Evolutionary conservation across 2,797 vertebrate species (phyloP).

Genomic region (Sus cebifrons): DNA sequence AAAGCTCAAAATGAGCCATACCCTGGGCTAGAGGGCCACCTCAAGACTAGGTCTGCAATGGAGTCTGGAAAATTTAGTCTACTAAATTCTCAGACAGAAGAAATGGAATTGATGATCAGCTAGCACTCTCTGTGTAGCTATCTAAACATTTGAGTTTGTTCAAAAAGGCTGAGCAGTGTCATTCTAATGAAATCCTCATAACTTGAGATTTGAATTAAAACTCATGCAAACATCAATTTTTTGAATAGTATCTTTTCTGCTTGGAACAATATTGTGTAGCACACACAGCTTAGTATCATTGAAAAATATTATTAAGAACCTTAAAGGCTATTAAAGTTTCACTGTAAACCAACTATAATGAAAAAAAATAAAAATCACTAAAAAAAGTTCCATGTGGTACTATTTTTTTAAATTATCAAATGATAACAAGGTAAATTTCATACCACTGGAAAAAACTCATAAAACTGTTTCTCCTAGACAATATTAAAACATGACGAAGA

Average conservation of each 20-base stretch:
- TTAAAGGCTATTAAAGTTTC: neutral
- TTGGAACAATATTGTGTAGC: neutral
- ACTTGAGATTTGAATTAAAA: neutral
- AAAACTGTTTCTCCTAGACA: neutral
- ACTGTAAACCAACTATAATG: too few relatives aligned
- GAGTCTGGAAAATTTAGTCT: neutral
- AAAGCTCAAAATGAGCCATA: neutral
- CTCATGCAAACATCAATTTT: conserved; percentile 10
- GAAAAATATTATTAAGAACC: neutral
- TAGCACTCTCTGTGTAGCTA: neutral
- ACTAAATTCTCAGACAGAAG: neutral
- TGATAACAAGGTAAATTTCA: neutral
- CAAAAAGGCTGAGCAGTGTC: neutral
- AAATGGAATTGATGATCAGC: neutral
- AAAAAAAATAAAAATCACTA: too few relatives aligned
- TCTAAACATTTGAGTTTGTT: neutral
- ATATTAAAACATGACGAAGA: neutral
- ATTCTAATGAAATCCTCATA: neutral
- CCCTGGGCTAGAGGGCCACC: neutral
- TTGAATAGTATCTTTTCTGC: neutral
- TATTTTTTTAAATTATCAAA: conserved; percentile 9
- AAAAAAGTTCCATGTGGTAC: neutral
- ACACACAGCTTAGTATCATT: neutral
- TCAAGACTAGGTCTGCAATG: neutral
- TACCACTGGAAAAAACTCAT: neutral